Conservation (phyloP, 1,140 invertebrate species). For the Drosophila trapezifrons region DNA sequence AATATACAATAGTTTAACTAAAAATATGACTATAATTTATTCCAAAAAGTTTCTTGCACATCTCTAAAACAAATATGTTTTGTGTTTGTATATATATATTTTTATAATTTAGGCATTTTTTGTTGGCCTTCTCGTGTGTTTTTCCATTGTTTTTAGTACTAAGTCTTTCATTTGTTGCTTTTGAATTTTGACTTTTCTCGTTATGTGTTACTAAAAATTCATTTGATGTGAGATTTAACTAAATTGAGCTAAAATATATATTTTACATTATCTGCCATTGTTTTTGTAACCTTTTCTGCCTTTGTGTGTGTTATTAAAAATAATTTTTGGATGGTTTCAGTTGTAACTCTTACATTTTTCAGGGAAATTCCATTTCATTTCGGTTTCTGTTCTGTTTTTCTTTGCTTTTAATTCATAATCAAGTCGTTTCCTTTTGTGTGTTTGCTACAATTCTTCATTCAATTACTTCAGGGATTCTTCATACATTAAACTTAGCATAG, state of each 20-base stretch:
- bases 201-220: conserved; percentile 44
- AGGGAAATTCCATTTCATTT: conserved; percentile 32
- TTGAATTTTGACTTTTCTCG: conserved; percentile 62
- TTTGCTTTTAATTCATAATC: conserved; percentile 68
- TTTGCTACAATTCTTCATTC: conserved; percentile 58
- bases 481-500: conserved; percentile 71
- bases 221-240: conserved; percentile 53
- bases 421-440: conserved; percentile 39
- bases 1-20: conserved; percentile 59
- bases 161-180: conserved; percentile 73
- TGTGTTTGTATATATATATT: conserved; percentile 16
- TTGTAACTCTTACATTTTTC: conserved; percentile 15
- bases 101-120: conserved; percentile 13
- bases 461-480: conserved; percentile 69
- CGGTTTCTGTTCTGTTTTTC: conserved; percentile 18
- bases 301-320: conserved; percentile 34
- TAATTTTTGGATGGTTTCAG: conserved; percentile 70
- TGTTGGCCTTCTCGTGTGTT: conserved; percentile 16
- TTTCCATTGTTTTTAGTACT: conserved; percentile 44
- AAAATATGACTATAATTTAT: conserved; percentile 75
- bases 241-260: conserved; percentile 71
- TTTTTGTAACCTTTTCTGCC: conserved; percentile 24
- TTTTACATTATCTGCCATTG: conserved; percentile 33
- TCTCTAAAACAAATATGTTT: conserved; percentile 39
- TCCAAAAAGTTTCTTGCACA: conserved; percentile 52